Evolutionary conservation across 2,888 invertebrate genomes (phyloP), one percentile per base, ranked within the genome.

Genomic region (Hydroisotoma schaefferi): DNA sequence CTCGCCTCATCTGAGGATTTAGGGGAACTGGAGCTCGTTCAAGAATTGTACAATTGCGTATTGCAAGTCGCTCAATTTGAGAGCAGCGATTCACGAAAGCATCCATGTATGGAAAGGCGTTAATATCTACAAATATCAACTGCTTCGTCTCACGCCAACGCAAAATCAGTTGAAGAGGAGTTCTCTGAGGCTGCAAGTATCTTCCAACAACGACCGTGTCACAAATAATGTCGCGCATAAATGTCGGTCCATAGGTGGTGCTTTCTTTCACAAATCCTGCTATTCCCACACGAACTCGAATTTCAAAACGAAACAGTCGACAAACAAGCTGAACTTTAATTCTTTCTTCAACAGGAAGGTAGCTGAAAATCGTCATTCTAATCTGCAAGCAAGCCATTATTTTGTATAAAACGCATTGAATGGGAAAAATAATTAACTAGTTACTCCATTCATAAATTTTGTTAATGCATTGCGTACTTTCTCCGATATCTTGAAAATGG

Each of bases 151-250:
- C 25, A 26, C 25, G 20, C 29, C 38, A 22, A 15, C 40, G 37
- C 22, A 26, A 48, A 1, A 57, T 29, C 28, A 57, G 10, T 8
- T 57, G 48, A 4, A 1, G 38, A 10, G 57, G 57, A 8, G n/a
- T 37, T 22, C 48, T 37, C 4, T n/a, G 23, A 3, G 57, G 57
- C 22, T 57, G 57, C 12, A 38, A 49, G n/a, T 49, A 57, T 22
- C 28, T 33, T 18, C 29, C 20, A 25, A 57, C 57, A 6, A 48
- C 26, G 29, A 57, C 43, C 8, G 57, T 57, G 27, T 57, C 57
- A 29, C 48, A 48, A 12, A 57, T 20, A 26, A 57, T 48, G 28
- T 57, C 57, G 4, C 57, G 25, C 57, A 57, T 49, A n/a, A 48
- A 57, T 6, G 49, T 40, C 1, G 43, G n/a, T 4, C 57, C 57